Evolutionary conservation across 2,797 vertebrate genomes (phyloP), one percentile per base, ranked within the genome.

Genomic region (Cuculus canorus): DNA sequence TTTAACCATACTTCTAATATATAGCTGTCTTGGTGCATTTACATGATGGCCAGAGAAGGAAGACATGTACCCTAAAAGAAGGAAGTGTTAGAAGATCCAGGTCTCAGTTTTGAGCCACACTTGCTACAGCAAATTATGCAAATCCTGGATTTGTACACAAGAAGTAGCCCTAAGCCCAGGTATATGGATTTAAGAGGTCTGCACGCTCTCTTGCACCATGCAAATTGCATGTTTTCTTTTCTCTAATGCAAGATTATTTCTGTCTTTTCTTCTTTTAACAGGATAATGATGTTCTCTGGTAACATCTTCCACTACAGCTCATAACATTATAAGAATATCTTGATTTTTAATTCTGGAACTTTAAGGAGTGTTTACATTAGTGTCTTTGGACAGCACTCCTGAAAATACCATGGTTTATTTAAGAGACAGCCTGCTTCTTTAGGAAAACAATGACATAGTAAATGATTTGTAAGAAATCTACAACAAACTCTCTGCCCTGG

Each of bases 341-440:
- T 79, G 82, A 87, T 90, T 97, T 96, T 88, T 75, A 56, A 92
- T 90, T 73, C 78, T 86, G 82, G 83, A 93, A 86, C 33, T 82
- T 83, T 75, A 18, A 80, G 68, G 86, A 89, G 66, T 86, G 82
- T 56, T 92, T 50, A 52, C 59, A 24, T 77, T 91, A 87, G 48
- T n/a, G 25, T 45, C 81, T 82, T 82, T 88, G 92, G 92, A 78
- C 43, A 89, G 81, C 66, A 89, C 80, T 95, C 28, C 3, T 19
- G 57, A 48, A 86, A 83, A 59, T 45, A 11, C 11, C 63, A 43
- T 0, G 0, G 8, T 72, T 83, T 90, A 84, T 90, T 92, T 69
- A 56, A 82, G 60, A 91, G 53, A 82, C 76, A 77, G 72, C 5
- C 37, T 69, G 33, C 63, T 86, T 77, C 56, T 86, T 69, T 73